phyloP scores from a whole-genome alignment of 2,113 vertebrate species.

The Loxodonta africana region DNA sequence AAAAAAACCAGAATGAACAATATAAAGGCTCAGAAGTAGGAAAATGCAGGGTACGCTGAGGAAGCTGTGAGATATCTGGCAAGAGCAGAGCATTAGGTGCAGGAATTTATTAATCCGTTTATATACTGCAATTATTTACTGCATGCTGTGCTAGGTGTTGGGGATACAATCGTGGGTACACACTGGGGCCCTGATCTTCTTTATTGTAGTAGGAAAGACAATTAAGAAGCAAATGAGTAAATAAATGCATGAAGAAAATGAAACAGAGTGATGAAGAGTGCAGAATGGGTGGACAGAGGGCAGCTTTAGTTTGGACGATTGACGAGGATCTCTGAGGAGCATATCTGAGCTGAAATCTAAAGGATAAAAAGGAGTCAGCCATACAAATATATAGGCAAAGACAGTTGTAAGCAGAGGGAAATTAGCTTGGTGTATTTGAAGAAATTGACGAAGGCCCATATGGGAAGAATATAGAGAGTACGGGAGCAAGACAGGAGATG shows the following conservation, averaged over 20 bases:
- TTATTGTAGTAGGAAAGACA: not conserved
- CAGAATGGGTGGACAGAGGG: not conserved
- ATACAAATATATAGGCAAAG: not conserved
- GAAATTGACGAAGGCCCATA: conserved; percentile 5
- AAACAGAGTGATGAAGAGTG: not conserved
- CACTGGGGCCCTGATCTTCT: not conserved
- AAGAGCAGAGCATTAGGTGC: not conserved
- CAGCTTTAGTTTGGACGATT: not conserved
- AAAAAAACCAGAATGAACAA: not conserved
- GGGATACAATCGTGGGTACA: not conserved
- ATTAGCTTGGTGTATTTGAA: not conserved
- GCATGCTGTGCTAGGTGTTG: not conserved
- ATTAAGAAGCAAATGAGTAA: not conserved
- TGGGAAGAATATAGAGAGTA: not conserved
- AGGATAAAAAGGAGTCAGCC: not conserved
- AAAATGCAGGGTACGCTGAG: not conserved
- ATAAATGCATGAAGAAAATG: not conserved
- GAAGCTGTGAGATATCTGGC: not conserved
- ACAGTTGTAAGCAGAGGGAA: not conserved
- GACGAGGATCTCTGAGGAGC: not conserved
- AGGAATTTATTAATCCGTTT: not conserved
- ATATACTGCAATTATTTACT: not conserved
- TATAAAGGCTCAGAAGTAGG: conserved; percentile 15
- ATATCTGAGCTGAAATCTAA: not conserved
- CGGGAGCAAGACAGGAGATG: not conserved